Conservation (phyloP, 2,113 vertebrate species). For the Heterochromis multidens region DNA sequence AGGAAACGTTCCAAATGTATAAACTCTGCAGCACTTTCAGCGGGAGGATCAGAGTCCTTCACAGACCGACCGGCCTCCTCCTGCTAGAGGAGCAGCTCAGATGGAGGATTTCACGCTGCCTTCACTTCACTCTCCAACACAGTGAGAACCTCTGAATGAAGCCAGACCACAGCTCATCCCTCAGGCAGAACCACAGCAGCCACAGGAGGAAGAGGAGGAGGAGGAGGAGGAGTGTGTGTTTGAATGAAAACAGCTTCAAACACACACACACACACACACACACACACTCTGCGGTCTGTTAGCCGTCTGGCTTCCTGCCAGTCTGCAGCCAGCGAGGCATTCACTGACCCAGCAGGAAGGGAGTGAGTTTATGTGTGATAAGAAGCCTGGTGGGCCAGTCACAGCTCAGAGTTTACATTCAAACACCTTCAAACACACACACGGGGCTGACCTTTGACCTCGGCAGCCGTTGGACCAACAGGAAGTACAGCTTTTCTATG, state of each 20-base stretch:
- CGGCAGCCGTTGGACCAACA: not conserved
- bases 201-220: not conserved
- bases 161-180: not conserved
- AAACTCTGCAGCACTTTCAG: not conserved
- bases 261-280: not conserved
- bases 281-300: slow-evolving; percentile 1
- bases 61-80: not conserved
- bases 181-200: not conserved
- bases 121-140: not conserved
- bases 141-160: not conserved
- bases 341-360: slow-evolving; percentile 42
- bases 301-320: slow-evolving; percentile 29
- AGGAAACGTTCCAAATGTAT: no score
- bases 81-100: not conserved
- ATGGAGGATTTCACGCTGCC: not conserved
- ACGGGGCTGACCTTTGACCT: not conserved
- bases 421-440: slow-evolving; percentile 2
- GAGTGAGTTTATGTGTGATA: slow-evolving; percentile 5
- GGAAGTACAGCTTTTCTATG: not conserved
- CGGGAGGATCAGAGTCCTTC: not conserved
- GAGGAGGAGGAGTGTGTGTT: not conserved
- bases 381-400: not conserved
- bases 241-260: slow-evolving; percentile 40
- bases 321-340: slow-evolving; percentile 14
- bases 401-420: slow-evolving; percentile 35